Base-by-base conservation (phyloP, 2,797 vertebrate species). In the Hippoglossus hippoglossus region DNA sequence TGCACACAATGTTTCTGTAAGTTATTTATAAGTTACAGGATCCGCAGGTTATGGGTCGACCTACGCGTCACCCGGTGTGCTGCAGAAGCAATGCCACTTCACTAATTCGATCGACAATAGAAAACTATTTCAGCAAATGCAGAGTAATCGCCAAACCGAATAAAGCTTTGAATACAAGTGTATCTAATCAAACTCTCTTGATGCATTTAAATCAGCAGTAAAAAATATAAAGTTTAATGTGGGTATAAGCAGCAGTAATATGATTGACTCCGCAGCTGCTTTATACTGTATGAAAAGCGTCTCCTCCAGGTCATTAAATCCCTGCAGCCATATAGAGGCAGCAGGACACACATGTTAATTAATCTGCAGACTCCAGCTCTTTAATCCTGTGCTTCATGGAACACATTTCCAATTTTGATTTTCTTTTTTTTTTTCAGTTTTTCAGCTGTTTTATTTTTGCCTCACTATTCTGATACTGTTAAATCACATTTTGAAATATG, bases 231-330 rank as follows among this genome's bases (percentile, higher is more conserved):
- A 54, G 16, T 26, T 54, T 28, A 56, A 56, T 34, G 54, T 31
- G 5, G 54, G 26, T 34, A 56, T 31, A 24, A 56, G 54, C 54
- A 12, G 54, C 8, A 54, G 52, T 28, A 19, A 28, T 54, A 10
- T 54, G 25, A 28, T 54, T 56, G 54, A 56, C 54, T 54, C 52
- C 54, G 18, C 26, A 55, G 53, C 53, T 56, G 54, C 54, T 56
- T 56, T 21, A 56, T 56, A 21, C 19, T 56, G 54, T 34, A 34
- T n/a, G 26, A 56, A 56, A 56, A 56, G 54, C 19, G 8, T n/a
- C 54, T 56, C 22, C 28, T 56, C 12, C 54, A 56, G 54, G 54
- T 56, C 28, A 56, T 56, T 56, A 56, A 56, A 31, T 56, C 54
- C 53, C 53, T 55, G 53, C 53, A 28, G 54, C 54, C 54, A 19